Percentiles rank a stretch among this genome's conserved stretches.
Evolutionary conservation across 2,797 vertebrate genomes (phyloP).

Genomic region (Semotilus atromaculatus): DNA sequence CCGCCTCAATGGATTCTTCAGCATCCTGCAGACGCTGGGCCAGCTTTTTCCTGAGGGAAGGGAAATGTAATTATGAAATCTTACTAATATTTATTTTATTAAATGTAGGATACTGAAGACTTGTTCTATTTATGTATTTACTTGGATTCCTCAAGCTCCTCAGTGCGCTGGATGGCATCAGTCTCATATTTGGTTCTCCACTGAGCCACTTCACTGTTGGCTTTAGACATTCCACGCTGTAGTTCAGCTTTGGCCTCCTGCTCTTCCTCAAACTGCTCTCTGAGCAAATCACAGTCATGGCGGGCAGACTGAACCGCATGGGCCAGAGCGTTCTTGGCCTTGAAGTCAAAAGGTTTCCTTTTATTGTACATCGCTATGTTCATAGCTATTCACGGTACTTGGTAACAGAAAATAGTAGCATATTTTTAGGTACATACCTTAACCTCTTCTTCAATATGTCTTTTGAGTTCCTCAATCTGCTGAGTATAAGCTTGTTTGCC

Average conservation of each 20-base stretch:
- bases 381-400: slow-evolving; percentile 64
- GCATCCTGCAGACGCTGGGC: slow-evolving; percentile 82
- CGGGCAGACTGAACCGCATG: slow-evolving; percentile 80
- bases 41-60: slow-evolving; percentile 78
- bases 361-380: slow-evolving; percentile 64
- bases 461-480: slow-evolving; percentile 82
- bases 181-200: slow-evolving; percentile 88
- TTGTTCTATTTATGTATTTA: not conserved
- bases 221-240: slow-evolving; percentile 82
- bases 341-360: slow-evolving; percentile 85
- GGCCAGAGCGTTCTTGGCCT: slow-evolving; percentile 85
- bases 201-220: slow-evolving; percentile 85
- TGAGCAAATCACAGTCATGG: slow-evolving; percentile 81
- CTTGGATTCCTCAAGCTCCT: slow-evolving; percentile 82
- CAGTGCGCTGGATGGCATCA: slow-evolving; percentile 83
- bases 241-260: slow-evolving; percentile 80
- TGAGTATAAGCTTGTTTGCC: slow-evolving; percentile 83
- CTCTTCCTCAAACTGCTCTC: slow-evolving; percentile 78
- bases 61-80: not conserved
- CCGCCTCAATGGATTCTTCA: slow-evolving; percentile 80
- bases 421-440: slow-evolving; percentile 22
- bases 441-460: slow-evolving; percentile 72
- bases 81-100: slow-evolving; percentile 20
- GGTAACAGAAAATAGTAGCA: not conserved
- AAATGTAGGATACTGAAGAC: not conserved